phyloP scores from a whole-genome alignment of 35 echinoderm and acorn worm genomes.

The Diadema setosum region DNA sequence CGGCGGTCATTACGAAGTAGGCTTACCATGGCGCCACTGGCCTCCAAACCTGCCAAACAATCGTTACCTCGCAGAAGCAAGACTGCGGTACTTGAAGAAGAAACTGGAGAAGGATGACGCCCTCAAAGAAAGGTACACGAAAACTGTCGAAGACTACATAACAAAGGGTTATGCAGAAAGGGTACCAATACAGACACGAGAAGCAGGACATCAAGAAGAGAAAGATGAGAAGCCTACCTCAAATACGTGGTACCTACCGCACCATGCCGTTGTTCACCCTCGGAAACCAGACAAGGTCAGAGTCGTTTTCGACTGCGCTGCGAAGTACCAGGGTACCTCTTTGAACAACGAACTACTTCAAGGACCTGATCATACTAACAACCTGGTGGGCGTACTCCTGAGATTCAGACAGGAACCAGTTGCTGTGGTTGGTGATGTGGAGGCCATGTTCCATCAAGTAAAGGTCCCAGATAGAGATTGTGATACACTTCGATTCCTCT shows the following conservation, averaged over 20 bases:
- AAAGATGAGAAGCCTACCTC: neutral
- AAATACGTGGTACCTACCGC: constrained; percentile 54
- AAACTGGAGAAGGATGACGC: constrained; percentile 13
- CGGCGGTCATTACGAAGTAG: constrained; percentile 38
- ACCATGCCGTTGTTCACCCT: constrained; percentile 57
- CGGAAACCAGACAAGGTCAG: constrained; percentile 58
- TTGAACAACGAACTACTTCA: constrained; percentile 38
- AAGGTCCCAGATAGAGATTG: constrained; percentile 4
- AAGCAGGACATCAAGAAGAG: neutral
- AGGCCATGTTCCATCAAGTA: constrained; percentile 58
- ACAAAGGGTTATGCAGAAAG: constrained; percentile 53
- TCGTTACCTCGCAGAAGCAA: constrained; percentile 7
- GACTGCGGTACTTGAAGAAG: constrained; percentile 27
- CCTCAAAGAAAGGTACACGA: constrained; percentile 37
- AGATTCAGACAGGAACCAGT: constrained; percentile 19
- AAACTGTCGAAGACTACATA: constrained; percentile 19
- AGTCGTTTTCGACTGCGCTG: constrained; percentile 65
- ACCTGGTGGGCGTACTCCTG: constrained; percentile 7
- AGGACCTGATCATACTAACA: constrained; percentile 34
- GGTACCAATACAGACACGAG: neutral
- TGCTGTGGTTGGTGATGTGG: constrained; percentile 42
- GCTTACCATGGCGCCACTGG: constrained; percentile 29
- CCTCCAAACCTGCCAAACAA: constrained; percentile 25
- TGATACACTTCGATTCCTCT: constrained; percentile 30
- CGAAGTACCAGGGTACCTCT: constrained; percentile 37